Conservation (phyloP, 2,113 vertebrate species). For the Passer montanus region DNA sequence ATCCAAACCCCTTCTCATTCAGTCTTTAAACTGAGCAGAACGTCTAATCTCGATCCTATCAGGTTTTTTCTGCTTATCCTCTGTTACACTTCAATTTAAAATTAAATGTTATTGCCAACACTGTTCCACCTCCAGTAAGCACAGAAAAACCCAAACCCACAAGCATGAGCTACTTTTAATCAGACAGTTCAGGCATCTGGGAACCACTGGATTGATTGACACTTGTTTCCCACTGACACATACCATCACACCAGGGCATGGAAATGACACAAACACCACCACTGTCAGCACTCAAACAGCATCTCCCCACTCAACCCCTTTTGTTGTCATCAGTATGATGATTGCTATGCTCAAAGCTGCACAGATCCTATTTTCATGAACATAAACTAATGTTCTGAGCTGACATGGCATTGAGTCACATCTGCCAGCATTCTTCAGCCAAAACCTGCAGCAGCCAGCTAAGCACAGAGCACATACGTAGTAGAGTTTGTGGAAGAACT, state of each 20-base stretch:
- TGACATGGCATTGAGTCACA: accelerated
- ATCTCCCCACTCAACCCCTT: not conserved
- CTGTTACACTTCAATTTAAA: not conserved
- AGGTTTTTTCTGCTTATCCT: not conserved
- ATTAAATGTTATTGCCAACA: not conserved
- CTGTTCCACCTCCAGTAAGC: not conserved
- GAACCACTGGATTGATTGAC: not conserved
- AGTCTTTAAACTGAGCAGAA: not conserved
- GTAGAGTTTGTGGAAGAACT: not conserved
- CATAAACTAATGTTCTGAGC: not conserved
- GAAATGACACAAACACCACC: not conserved
- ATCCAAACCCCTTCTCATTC: not conserved
- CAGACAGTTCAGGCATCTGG: not conserved
- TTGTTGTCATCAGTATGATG: not conserved
- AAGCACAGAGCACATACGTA: not conserved
- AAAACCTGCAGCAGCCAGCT: not conserved
- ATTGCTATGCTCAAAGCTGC: not conserved
- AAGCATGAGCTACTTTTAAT: not conserved
- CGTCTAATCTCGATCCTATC: not conserved
- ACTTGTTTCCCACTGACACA: not conserved
- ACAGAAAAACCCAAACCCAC: not conserved
- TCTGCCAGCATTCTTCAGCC: not conserved
- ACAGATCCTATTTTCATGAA: not conserved
- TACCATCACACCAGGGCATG: not conserved
- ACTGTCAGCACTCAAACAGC: not conserved